Conservation (phyloP, 1,140 invertebrate genomes). For the Plodia interpunctella region DNA sequence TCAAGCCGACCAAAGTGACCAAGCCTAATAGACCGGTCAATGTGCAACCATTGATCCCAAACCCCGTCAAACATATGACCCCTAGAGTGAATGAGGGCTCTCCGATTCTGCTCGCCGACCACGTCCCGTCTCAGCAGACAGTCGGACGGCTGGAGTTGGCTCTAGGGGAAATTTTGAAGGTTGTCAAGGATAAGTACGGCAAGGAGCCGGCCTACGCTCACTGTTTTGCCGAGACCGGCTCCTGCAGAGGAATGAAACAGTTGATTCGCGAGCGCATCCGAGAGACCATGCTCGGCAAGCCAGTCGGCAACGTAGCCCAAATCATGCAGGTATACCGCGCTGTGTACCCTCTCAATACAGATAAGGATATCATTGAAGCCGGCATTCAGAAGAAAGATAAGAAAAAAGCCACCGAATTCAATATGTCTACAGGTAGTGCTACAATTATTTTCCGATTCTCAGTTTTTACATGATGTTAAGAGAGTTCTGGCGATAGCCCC, state of each 20-base stretch:
- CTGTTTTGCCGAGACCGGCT: conserved; percentile 16
- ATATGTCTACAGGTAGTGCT: conserved; percentile 12
- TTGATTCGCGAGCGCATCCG: conserved; percentile 45
- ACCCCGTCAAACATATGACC: neutral
- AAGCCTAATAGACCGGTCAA: conserved; percentile 21
- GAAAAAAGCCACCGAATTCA: neutral
- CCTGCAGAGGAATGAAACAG: conserved; percentile 38
- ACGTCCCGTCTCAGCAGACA: conserved; percentile 31
- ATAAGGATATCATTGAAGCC: conserved; percentile 38
- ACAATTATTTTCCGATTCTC: neutral
- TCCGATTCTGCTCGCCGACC: conserved; percentile 28
- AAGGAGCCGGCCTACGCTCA: neutral
- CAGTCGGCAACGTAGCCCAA: conserved; percentile 27
- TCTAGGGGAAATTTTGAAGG: conserved; percentile 46
- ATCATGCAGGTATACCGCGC: conserved; percentile 39
- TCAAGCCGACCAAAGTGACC: conserved; percentile 29
- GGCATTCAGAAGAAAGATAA: neutral
- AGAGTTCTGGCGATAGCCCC: neutral
- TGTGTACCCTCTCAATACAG: conserved; percentile 37
- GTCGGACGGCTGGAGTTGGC: conserved; percentile 53
- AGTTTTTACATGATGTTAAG: neutral
- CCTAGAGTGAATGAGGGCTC: neutral
- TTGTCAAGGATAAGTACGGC: conserved; percentile 27
- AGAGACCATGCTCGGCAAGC: conserved; percentile 42
- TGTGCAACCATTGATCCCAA: too few relatives aligned